Evolutionary conservation across 1,140 invertebrate genomes (phyloP), one percentile per base, ranked within the genome.

Genomic region (Polypedilum vanderplanki): DNA sequence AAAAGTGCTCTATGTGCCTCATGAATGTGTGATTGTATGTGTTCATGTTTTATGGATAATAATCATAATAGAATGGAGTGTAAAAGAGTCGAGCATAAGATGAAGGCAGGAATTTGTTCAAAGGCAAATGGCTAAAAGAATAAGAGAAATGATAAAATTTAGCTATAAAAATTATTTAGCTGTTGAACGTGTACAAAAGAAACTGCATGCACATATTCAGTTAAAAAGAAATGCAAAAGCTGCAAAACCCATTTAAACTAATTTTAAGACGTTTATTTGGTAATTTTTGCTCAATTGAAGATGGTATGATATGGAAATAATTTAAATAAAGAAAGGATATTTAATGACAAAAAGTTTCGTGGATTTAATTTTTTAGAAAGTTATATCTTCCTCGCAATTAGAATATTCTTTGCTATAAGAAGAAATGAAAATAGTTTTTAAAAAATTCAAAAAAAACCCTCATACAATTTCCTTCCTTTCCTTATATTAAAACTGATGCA

Each of bases 91-190:
- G 46, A 57, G 46, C 10, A 57, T 15, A 5, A 9, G 65, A 20
- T 70, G 65, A 57, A 57, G n/a, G 46, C 12, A 57, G n/a, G n/a
- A 57, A 57, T 57, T 57, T 57, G 46, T 57, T n/a, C 46, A 57
- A 57, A 33, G 24, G 24, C 24, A 33, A 33, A 33, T 33, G 24
- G 24, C 24, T 33, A 33, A 5, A n/a, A n/a, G n/a, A n/a, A n/a
- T n/a, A n/a, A 57, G 46, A 57, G n/a, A 12, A n/a, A 57, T 15
- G 12, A 57, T 57, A 57, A 57, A 57, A 57, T 57, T 4, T n/a
- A 57, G 65, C 20, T 20, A 70, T 70, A 70, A 70, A 70, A 70
- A 70, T 70, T 70, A 70, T 70, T 70, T 70, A 70, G 17, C 3
- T 20, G 4, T 70, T 20, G 20, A 70, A 70, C 65, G 17, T 70